Evolutionary conservation across 2,113 vertebrate species (phyloP), one percentile per base, ranked within the genome.

Genomic region (human): DNA sequence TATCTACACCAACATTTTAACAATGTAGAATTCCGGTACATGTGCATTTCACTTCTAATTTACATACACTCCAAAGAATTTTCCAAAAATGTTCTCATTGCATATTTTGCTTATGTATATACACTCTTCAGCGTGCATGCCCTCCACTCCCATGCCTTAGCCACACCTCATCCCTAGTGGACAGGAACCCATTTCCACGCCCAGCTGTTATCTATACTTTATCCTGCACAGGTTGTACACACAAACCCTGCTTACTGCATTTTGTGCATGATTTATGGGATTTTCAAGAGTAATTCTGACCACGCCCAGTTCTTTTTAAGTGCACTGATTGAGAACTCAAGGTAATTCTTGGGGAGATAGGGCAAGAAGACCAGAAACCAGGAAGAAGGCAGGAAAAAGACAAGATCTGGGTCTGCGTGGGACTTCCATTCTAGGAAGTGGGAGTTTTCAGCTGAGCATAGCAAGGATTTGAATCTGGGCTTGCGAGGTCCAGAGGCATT

Each of bases 141-240:
- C 22, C 40, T 18, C 32, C 6, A 0, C 45, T 22, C 35, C 32
- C 12, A 13, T n/a, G 0, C 35, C 43, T 35, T 1, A 32, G 8
- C 48, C 50, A 4, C 3, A 3, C 43, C 12, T 40, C 14, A 7
- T 17, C 30, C 78, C 20, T 10, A 12, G 2, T 7, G 35, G 38
- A 78, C 22, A 11, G 52, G 38, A 38, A 45, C n/a, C 78, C 59
- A 2, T 22, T 43, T 8, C 11, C 27, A 10, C 22, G 23, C 32
- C 48, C 68, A 9, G 38, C 75, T 35, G 8, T 45, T 0, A 3
- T 32, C 70, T 18, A 6, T 1, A 0, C 32, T 57, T 43, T 32
- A 17, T 20, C 92, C 30, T 6, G 2, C 4, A 4, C 12, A 5
- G 30, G n/a, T 10, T 70, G 35, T 9, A 3, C 8, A 14, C 23